phyloP scores from a whole-genome alignment of 2,113 vertebrate species.

The Malurus cyaneus region DNA sequence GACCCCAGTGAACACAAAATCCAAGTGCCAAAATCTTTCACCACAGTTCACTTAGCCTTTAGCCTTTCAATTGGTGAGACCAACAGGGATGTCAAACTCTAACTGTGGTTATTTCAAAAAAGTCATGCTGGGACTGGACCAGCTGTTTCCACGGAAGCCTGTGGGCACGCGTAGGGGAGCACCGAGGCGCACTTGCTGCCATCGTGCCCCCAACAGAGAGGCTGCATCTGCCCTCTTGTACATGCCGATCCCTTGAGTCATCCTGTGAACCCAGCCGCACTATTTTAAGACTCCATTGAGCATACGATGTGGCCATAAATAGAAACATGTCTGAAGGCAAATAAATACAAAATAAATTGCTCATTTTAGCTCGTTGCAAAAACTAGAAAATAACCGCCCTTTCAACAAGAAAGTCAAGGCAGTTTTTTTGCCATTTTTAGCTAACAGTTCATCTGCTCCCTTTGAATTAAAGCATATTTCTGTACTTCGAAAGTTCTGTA shows the following conservation, averaged over 20 bases:
- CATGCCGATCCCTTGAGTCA: conserved; percentile 25
- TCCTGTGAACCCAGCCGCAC: neutral
- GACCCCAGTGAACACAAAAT: neutral
- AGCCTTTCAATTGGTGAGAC: neutral
- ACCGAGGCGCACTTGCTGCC: neutral
- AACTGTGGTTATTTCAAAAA: neutral
- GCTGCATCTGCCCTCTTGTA: neutral
- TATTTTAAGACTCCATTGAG: conserved; percentile 51
- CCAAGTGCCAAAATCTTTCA: neutral
- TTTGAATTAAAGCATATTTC: conserved; percentile 57
- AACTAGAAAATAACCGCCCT: conserved; percentile 46
- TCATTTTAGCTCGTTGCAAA: conserved; percentile 46
- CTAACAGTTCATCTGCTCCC: conserved; percentile 46
- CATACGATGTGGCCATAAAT: conserved; percentile 40
- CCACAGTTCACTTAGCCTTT: neutral
- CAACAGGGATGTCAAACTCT: neutral
- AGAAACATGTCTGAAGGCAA: conserved; percentile 61
- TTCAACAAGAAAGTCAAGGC: conserved; percentile 44
- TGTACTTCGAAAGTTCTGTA: conserved; percentile 47
- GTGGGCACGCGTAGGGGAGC: neutral
- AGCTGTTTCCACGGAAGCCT: neutral
- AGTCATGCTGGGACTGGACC: neutral
- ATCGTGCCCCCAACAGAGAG: neutral
- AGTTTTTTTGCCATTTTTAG: conserved; percentile 60
- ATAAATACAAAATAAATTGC: conserved; percentile 60